Base-by-base conservation (phyloP, 2,888 invertebrate species). In the Oscheius sp. region DNA sequence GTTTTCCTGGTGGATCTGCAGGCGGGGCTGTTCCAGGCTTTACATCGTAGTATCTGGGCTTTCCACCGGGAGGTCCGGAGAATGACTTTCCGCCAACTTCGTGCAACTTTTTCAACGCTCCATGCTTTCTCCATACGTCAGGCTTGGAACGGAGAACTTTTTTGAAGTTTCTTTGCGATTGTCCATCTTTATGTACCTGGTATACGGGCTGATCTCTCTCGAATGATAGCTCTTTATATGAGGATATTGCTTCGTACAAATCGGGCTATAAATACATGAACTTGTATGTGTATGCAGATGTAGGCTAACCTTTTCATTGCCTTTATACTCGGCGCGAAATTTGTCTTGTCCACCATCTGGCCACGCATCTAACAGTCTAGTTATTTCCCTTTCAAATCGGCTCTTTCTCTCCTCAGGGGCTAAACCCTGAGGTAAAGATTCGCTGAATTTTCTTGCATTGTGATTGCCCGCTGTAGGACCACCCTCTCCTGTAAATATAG, bases 151-250 rank as follows among this genome's bases (percentile, higher is more conserved):
- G 25, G 13, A 58, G n/a, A 23, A 58, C 29, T 29, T 58, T 58
- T 29, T 29, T 58, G 58, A 58, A 58, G 13, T n/a, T 25, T 27
- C 58, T 58, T 27, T 58, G 58, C 9, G 9, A n/a, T 29, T 58
- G 58, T 6, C 58, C 58, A 29, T 58, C 58, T 29, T 58, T 58
- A 29, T 58, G 58, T n/a, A 58, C 58, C 29, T 58, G 58, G n/a
- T 58, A 58, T 23, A 58, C 29, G n/a, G 27, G 58, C 29, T 29
- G 27, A 9, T 58, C 25, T 12, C 3, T 7, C 0, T 58, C 58
- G 29, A 58, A 58, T 3, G 27, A 27, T 23, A 58, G 13, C 7
- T 58, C 58, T n/a, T 12, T 25, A 27, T 58, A 58, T 6, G 9
- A 2, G 9, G 35, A 9, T 9, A 35, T 35, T 3, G 35, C 35